Evolutionary conservation across 2,113 vertebrate species (phyloP).

Genomic region (Sapajus apella): DNA sequence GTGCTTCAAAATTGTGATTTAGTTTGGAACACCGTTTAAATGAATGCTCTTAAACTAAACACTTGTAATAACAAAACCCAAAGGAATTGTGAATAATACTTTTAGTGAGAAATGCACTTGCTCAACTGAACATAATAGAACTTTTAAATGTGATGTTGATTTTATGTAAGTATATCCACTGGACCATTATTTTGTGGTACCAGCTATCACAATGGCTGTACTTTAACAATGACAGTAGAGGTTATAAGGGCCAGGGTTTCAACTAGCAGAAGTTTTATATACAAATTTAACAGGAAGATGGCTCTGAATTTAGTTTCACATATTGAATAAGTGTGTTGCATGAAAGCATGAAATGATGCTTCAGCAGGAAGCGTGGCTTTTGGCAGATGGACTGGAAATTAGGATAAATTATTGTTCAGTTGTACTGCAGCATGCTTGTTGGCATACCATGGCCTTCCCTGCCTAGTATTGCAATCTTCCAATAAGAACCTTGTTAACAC

Average conservation of each 20-base stretch:
- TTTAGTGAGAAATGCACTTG: background rate
- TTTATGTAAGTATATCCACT: background rate
- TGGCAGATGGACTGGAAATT: no score
- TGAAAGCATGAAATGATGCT: background rate
- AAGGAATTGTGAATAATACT: background rate
- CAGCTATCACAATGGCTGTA: background rate
- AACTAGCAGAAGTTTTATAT: background rate
- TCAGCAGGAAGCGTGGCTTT: background rate
- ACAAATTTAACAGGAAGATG: background rate
- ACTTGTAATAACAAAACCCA: background rate
- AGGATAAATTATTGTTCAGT: background rate
- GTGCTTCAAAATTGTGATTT: background rate
- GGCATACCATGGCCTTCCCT: background rate
- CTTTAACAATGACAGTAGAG: constrained; percentile 14
- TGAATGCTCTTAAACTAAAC: background rate
- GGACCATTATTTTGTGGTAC: background rate
- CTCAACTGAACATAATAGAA: background rate
- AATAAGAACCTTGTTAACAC: background rate
- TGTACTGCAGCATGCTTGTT: background rate
- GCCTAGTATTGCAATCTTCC: background rate
- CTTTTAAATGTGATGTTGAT: constrained; percentile 42
- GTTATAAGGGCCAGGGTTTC: background rate
- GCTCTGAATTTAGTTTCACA: constrained; percentile 19
- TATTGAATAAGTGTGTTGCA: background rate
- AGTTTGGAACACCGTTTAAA: background rate